A percentile compares a stretch with the other conserved stretches of the same genome.
Conservation (phyloP, 2,888 invertebrate genomes). For the Plagodis pulveraria region DNA sequence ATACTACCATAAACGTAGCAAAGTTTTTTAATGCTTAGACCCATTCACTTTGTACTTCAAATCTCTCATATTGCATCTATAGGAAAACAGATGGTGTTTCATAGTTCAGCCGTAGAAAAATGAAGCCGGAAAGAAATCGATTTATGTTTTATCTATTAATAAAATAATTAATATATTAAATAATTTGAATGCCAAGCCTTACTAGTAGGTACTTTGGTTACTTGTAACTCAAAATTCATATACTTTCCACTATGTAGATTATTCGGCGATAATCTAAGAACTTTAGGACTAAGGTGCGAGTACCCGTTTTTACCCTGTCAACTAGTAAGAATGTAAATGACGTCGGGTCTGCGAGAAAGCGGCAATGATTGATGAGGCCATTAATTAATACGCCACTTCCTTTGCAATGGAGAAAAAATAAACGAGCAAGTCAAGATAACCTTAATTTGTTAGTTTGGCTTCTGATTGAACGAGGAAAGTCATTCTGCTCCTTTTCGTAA, state of each 20-base stretch:
- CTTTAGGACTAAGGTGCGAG: conserved; percentile 18
- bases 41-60: no score
- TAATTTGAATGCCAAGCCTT: no score
- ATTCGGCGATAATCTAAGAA: conserved; percentile 7
- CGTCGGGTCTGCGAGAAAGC: conserved; percentile 65
- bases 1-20: no score
- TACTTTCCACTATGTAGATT: neutral
- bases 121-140: no score
- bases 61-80: no score
- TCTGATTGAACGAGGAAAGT: conserved; percentile 40
- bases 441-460: conserved; percentile 48
- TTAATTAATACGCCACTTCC: conserved; percentile 77
- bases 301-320: conserved; percentile 45
- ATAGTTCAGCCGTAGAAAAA: no score
- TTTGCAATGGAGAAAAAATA: conserved; percentile 57
- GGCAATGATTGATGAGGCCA: conserved; percentile 75
- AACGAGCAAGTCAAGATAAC: conserved; percentile 60
- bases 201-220: no score
- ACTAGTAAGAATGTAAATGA: conserved; percentile 70
- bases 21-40: no score
- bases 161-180: no score
- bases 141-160: no score
- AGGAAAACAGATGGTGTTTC: no score
- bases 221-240: no score
- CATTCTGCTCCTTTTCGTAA: conserved; percentile 24